Evolutionary conservation across 2,113 vertebrate species (phyloP), one percentile per base, ranked within the genome.

Genomic region (Tichodroma muraria): DNA sequence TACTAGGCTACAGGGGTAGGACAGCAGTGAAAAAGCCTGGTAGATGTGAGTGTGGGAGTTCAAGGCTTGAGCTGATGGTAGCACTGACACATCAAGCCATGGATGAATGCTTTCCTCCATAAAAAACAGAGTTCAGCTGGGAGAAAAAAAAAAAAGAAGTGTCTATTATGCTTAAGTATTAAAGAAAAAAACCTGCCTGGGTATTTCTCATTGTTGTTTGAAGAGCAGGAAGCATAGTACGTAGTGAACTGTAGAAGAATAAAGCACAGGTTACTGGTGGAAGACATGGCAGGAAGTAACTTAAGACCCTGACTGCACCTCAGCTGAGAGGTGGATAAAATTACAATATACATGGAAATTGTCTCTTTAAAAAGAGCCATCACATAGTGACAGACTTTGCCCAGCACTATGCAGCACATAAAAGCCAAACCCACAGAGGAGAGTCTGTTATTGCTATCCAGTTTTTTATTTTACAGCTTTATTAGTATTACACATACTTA

Each of bases 241-340:
- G 15, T 3, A 49, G 31, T 13, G 30, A 82, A 30, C 53, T 68
- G 12, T 9, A 37, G 40, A 49, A 68, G 24, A 47, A 42, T 60
- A 37, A 68, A 89, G 49, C 35, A 75, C 6, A n/a, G 6, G 27
- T 72, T 82, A 44, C 8, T 16, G 24, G 15, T 37, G 21, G 28
- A 81, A 89, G 53, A 76, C 30, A 47, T 66, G 47, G 25, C 10
- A 50, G 21, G 60, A 91, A 53, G 90, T 75, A 91, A 89, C 21
- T 79, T 68, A 68, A 87, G 28, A 92, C 14, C 10, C 37, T 56
- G 56, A 54, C 61, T 64, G 27, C 40, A 81, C 21, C 56, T 87
- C 31, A 85, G 37, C 25, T 85, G 40, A 65, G 50, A 80, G 65
- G 47, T 20, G 65, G 91, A 79, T 87, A 72, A 89, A 89, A 71